Percentiles rank a stretch among this genome's conserved stretches.
Evolutionary conservation across 2,797 vertebrate species (phyloP).

Genomic region (Gymnoscopelus microlampas): DNA sequence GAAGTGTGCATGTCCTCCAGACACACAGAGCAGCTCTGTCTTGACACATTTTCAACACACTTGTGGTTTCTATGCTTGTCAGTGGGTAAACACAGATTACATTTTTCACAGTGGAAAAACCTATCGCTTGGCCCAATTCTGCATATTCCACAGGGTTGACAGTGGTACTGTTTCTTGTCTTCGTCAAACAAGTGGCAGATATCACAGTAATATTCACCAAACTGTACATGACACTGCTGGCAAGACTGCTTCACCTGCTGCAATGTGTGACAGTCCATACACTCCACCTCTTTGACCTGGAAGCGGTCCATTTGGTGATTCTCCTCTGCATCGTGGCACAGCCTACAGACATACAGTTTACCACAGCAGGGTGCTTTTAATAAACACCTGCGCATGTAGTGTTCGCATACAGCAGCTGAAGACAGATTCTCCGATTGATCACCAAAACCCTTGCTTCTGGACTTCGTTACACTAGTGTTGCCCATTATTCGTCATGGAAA

Average conservation of each 20-base stretch:
- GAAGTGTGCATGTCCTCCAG: slow-evolving; percentile 95
- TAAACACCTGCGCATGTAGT: slow-evolving; percentile 80
- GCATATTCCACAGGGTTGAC: slow-evolving; percentile 92
- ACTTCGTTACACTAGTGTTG: too few relatives aligned
- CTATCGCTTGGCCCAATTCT: slow-evolving; percentile 94
- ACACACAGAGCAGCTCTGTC: slow-evolving; percentile 96
- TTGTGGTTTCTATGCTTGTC: slow-evolving; percentile 92
- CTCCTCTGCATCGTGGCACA: slow-evolving; percentile 91
- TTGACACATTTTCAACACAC: slow-evolving; percentile 97
- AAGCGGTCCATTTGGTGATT: slow-evolving; percentile 92
- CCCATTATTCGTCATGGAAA: too few relatives aligned
- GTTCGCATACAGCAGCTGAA: slow-evolving; percentile 74
- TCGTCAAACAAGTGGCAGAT: slow-evolving; percentile 94
- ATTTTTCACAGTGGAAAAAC: slow-evolving; percentile 95
- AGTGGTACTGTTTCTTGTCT: slow-evolving; percentile 96
- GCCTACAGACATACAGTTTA: slow-evolving; percentile 91
- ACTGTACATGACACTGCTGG: slow-evolving; percentile 84
- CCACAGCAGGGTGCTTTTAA: slow-evolving; percentile 92
- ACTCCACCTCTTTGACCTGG: slow-evolving; percentile 89
- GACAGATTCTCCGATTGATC: slow-evolving; percentile 57
- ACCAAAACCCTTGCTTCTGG: too few relatives aligned
- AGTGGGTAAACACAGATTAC: slow-evolving; percentile 90
- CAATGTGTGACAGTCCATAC: slow-evolving; percentile 82
- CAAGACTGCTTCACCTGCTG: slow-evolving; percentile 91
- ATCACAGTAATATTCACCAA: slow-evolving; percentile 94